Evolutionary conservation across 2,797 vertebrate genomes (phyloP).

Genomic region (Taeniopygia guttata): DNA sequence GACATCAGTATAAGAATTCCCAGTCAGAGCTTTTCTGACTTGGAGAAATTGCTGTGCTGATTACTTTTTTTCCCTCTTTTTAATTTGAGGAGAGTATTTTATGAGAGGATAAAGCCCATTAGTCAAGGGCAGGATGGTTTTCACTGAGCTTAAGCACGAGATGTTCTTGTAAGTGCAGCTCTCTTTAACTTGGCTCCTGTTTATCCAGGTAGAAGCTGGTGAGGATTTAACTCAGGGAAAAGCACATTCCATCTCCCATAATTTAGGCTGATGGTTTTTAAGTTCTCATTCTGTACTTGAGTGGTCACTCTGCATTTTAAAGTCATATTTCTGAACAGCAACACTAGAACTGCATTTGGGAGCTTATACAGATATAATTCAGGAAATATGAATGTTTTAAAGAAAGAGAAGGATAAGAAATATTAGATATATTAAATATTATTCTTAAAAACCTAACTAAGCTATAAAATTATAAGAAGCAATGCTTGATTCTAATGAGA

Average conservation of each 20-base stretch:
- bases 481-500: neutral
- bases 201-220: neutral
- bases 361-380: neutral
- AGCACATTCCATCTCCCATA: neutral
- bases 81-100: neutral
- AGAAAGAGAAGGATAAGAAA: neutral
- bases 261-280: neutral
- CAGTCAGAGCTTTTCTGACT: neutral
- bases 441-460: neutral
- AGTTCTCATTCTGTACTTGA: neutral
- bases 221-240: neutral
- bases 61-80: neutral
- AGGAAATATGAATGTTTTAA: neutral
- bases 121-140: neutral
- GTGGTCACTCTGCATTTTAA: neutral
- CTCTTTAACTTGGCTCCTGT: neutral
- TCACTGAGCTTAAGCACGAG: neutral
- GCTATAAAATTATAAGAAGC: neutral
- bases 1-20: neutral
- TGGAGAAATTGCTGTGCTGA: neutral
- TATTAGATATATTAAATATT: neutral
- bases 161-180: neutral
- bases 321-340: neutral
- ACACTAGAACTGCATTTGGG: neutral
- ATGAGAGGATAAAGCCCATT: neutral